phyloP scores from a whole-genome alignment of 2,113 vertebrate species.

The Urocolius indicus region DNA sequence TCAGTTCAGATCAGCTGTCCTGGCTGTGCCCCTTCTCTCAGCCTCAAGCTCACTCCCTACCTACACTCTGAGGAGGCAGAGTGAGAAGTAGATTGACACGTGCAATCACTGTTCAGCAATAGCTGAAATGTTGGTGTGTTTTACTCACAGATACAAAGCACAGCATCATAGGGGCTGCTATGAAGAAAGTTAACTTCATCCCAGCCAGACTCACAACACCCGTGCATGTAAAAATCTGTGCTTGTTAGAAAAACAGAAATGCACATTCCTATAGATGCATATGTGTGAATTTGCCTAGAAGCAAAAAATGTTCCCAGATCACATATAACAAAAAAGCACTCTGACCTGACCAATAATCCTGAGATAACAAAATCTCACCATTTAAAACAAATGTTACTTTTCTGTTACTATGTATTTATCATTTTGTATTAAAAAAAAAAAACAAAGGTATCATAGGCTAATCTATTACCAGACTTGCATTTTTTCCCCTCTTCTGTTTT shows the following conservation, averaged over 20 bases:
- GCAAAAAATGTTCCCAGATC: background rate
- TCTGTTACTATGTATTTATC: background rate
- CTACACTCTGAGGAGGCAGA: background rate
- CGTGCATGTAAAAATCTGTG: background rate
- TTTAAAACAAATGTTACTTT: background rate
- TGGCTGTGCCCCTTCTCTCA: background rate
- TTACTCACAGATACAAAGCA: background rate
- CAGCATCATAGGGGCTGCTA: background rate
- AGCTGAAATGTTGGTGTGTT: background rate
- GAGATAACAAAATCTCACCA: background rate
- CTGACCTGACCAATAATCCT: background rate
- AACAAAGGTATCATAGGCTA: background rate
- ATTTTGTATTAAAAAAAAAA: background rate
- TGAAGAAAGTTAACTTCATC: background rate
- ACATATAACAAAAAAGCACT: background rate
- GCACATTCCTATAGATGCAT: fast-evolving
- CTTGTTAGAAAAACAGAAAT: background rate
- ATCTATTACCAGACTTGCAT: background rate
- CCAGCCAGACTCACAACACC: background rate
- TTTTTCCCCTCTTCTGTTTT: background rate
- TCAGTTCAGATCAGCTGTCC: background rate
- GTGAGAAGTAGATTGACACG: background rate
- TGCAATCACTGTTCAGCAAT: background rate
- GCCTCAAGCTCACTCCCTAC: background rate
- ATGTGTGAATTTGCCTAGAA: background rate